Percentiles rank a stretch among this genome's conserved stretches.
Evolutionary conservation across 2,113 vertebrate species (phyloP).

Genomic region (Ceyx cyanopectus): DNA sequence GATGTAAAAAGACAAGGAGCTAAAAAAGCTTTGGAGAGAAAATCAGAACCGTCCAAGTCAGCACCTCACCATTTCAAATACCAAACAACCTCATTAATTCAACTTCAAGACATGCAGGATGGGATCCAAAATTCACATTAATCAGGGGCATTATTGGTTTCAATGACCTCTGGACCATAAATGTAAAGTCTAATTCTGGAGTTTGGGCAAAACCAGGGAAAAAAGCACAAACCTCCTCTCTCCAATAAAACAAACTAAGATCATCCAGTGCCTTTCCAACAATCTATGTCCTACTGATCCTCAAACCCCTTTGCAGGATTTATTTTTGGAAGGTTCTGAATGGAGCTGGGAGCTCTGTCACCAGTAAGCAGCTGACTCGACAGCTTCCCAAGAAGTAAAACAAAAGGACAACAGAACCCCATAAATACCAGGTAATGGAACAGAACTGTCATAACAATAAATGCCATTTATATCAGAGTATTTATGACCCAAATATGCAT

Average conservation of each 20-base stretch:
- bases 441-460: slow-evolving; percentile 48
- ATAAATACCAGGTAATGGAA: slow-evolving; percentile 43
- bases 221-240: background rate
- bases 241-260: background rate
- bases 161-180: background rate
- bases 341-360: slow-evolving; percentile 15
- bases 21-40: background rate
- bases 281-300: background rate
- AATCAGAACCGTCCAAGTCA: background rate
- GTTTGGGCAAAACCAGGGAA: background rate
- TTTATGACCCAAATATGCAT: slow-evolving; percentile 59
- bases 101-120: background rate
- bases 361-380: slow-evolving; percentile 18
- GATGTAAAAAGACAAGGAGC: background rate
- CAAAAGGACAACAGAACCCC: background rate
- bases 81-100: background rate
- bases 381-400: slow-evolving; percentile 49
- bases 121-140: background rate
- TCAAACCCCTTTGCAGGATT: background rate
- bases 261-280: background rate
- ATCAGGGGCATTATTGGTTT: background rate
- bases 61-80: background rate
- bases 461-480: slow-evolving; percentile 33
- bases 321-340: slow-evolving; percentile 35
- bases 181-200: background rate